phyloP scores from a whole-genome alignment of 2,113 vertebrate genomes.

The Thalassoma bifasciatum region DNA sequence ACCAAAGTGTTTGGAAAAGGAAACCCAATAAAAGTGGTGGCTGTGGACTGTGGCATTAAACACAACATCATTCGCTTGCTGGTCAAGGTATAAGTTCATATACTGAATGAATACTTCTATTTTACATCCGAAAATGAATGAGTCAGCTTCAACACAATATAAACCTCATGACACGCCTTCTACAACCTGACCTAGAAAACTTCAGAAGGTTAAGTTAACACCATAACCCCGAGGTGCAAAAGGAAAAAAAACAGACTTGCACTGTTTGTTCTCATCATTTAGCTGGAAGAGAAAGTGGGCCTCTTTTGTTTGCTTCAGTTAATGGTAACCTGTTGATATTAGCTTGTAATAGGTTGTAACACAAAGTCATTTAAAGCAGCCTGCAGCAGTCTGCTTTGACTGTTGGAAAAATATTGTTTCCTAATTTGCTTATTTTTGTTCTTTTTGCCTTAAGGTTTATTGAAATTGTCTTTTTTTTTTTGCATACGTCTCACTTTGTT shows the following conservation, averaged over 20 bases:
- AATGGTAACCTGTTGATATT: constrained; percentile 14
- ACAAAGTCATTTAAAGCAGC: background rate
- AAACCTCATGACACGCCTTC: background rate
- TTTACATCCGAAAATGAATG: background rate
- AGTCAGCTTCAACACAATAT: background rate
- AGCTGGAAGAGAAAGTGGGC: background rate
- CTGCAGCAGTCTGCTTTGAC: background rate
- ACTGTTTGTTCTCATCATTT: constrained; percentile 1
- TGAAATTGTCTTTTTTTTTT: too few species aligned
- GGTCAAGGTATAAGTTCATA: constrained; percentile 85
- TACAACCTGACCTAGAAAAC: constrained; percentile 29
- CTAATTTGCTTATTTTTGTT: background rate
- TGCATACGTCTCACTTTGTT: too few species aligned
- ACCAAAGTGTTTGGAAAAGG: constrained; percentile 91
- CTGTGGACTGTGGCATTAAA: constrained; percentile 95
- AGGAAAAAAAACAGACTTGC: background rate
- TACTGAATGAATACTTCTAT: constrained; percentile 2
- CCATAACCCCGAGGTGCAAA: constrained; percentile 13
- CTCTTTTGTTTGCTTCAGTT: constrained; percentile 6
- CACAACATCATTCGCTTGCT: constrained; percentile 92
- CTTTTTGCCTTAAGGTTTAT: background rate
- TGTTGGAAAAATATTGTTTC: background rate
- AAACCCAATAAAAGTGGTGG: constrained; percentile 92
- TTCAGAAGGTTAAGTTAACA: constrained; percentile 6
- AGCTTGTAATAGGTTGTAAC: constrained; percentile 1